These are phyloP conservation scores for Ennomos fuscantarius DNA, from an alignment of 2,888 invertebrate species.

Conservation along the genomic window DNA sequence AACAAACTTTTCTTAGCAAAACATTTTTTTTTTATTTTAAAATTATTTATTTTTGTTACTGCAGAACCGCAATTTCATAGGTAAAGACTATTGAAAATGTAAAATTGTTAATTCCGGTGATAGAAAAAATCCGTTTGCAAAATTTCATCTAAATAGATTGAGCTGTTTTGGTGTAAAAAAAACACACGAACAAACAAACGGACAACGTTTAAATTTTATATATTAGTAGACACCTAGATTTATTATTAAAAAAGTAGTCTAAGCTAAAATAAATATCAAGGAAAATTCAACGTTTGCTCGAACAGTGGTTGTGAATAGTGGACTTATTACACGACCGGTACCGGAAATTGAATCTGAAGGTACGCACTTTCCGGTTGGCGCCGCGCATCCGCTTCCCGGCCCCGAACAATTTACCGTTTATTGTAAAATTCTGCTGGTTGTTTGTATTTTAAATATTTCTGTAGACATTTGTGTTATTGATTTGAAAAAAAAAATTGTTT, in stretches of 20 bases:
- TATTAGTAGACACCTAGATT: neutral
- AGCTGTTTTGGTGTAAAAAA: too few species aligned
- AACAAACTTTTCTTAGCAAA: too few species aligned
- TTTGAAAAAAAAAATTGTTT: neutral
- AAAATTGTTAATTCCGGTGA: too few species aligned
- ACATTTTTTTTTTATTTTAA: too few species aligned
- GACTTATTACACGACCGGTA: conserved; percentile 76
- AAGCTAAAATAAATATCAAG: neutral
- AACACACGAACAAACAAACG: neutral
- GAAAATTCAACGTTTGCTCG: conserved; percentile 36
- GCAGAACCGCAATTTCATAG: too few species aligned
- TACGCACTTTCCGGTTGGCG: conserved; percentile 78
- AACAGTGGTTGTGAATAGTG: conserved; percentile 69
- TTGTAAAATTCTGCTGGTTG: conserved; percentile 53
- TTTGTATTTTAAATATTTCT: conserved; percentile 27
- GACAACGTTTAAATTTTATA: neutral
- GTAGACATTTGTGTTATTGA: conserved; percentile 5
- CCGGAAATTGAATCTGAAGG: conserved; percentile 82
- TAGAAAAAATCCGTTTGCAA: too few species aligned
- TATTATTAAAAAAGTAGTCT: neutral
- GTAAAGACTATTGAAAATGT: too few species aligned
- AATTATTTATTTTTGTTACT: too few species aligned
- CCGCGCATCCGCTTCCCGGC: conserved; percentile 64
- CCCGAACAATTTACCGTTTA: conserved; percentile 58
- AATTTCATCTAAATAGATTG: too few species aligned